Conservation (phyloP, 2,113 vertebrate genomes). For the Eretmochelys imbricata region DNA sequence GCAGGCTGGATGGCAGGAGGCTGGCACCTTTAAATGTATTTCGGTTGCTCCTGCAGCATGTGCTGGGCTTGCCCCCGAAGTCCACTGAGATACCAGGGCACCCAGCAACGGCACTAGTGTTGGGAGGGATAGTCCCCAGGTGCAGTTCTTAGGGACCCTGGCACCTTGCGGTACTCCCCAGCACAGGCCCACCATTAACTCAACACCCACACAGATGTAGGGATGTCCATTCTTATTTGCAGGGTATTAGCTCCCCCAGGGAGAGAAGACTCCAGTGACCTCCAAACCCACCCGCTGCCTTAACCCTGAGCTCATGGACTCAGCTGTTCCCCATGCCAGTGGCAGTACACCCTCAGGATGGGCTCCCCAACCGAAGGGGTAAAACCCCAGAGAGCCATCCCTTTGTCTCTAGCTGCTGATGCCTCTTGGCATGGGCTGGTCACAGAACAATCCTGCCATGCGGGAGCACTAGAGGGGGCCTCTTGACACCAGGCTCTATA, state of each 20-base stretch:
- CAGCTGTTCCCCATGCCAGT: background rate
- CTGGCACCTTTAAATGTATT: no score
- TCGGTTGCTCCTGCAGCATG: background rate
- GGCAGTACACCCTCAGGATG: background rate
- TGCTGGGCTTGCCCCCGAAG: no score
- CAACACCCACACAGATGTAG: background rate
- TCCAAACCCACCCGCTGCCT: background rate
- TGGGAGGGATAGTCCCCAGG: background rate
- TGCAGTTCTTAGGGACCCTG: background rate
- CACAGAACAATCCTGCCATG: background rate
- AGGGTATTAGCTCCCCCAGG: background rate
- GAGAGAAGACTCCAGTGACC: background rate
- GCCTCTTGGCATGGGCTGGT: background rate
- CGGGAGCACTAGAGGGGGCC: background rate
- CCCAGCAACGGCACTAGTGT: background rate
- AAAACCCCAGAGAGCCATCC: background rate
- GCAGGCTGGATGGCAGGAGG: background rate
- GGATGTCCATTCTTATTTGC: background rate
- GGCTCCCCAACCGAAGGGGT: no score
- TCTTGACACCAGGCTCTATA: background rate
- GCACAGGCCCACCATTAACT: background rate
- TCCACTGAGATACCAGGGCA: background rate
- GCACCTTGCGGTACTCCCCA: background rate
- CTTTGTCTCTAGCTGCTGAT: no score
- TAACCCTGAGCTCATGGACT: background rate